Percentiles rank a stretch among this genome's conserved stretches.
Evolutionary conservation across 2,888 invertebrate species (phyloP).

Genomic region (Xestobium rufovillosum): DNA sequence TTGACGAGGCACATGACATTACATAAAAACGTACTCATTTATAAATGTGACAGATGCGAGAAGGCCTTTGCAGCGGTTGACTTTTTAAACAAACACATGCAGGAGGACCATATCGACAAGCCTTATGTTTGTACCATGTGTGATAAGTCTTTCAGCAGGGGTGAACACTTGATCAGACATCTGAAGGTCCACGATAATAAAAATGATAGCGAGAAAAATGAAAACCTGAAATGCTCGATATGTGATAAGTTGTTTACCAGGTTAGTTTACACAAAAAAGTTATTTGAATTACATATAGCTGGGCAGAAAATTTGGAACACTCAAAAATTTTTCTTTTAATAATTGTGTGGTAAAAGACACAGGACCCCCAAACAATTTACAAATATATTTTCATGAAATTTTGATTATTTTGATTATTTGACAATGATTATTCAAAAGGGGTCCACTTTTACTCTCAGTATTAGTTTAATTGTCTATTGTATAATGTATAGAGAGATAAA

Average conservation of each 20-base stretch:
- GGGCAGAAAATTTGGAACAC: background rate
- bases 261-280: constrained; percentile 24
- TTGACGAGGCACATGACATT: constrained; percentile 42
- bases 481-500: no score
- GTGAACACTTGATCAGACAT: constrained; percentile 43
- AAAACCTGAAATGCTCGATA: constrained; percentile 39
- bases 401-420: no score
- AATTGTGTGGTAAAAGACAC: constrained; percentile 1
- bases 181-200: constrained; percentile 37
- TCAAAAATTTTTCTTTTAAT: constrained; percentile 3
- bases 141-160: constrained; percentile 40
- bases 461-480: no score
- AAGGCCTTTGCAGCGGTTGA: constrained; percentile 40
- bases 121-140: constrained; percentile 42
- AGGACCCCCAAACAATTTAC: background rate
- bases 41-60: constrained; percentile 41
- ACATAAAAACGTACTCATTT: constrained; percentile 37
- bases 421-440: no score
- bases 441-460: no score
- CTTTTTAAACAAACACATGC: constrained; percentile 37
- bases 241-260: constrained; percentile 39
- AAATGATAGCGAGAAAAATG: constrained; percentile 29
- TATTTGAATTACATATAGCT: background rate
- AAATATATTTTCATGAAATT: background rate
- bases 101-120: constrained; percentile 41